Base-by-base conservation (phyloP, 1,140 invertebrate species). In the Leptinotarsa undecemlineata region DNA sequence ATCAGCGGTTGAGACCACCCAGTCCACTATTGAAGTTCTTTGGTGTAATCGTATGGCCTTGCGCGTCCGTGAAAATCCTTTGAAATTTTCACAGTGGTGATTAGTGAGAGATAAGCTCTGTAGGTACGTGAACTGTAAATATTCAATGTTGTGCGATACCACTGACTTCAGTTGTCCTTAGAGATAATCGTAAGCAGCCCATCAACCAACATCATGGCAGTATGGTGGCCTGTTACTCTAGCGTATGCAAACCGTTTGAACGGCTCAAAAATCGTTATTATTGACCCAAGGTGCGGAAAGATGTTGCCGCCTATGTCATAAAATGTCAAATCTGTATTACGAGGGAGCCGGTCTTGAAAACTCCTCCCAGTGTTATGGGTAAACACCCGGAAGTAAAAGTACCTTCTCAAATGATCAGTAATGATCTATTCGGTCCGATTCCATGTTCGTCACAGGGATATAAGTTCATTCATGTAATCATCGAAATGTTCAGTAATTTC, bases 1-100 rank as follows among this genome's bases (percentile, higher is more conserved):
- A 13, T 14, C 14, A 13, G 14, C 17, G 14, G 15, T 19, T 19
- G 20, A 20, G 19, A 23, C 62, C 2, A 78, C 74, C 62, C 80
- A 80, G 13, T 15, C 17, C 48, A 13, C 13, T 15, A 51, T 17
- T 51, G 15, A 51, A 15, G 48, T 8, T 51, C 8, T 3, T 17
- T 51, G 3, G 48, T 51, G 15, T 51, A 17, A 6, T 17, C 13
- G 3, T 13, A 51, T 51, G 13, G 4, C 3, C 17, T 15, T 61
- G 79, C 67, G 77, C 71, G 70, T 13, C 13, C 17, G 5, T 47
- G 20, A 76, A 75, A n/a, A 33, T 68, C 67, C 47, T n/a, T n/a
- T n/a, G n/a, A n/a, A n/a, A n/a, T n/a, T n/a, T n/a, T n/a, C 67
- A 48, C 23, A 20, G 17, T 77, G 73, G 66, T 51, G 66, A 66